These are phyloP conservation scores for Patiria miniata DNA, from an alignment of 35 echinoderm and acorn worm genomes.

Conservation along the genomic window DNA sequence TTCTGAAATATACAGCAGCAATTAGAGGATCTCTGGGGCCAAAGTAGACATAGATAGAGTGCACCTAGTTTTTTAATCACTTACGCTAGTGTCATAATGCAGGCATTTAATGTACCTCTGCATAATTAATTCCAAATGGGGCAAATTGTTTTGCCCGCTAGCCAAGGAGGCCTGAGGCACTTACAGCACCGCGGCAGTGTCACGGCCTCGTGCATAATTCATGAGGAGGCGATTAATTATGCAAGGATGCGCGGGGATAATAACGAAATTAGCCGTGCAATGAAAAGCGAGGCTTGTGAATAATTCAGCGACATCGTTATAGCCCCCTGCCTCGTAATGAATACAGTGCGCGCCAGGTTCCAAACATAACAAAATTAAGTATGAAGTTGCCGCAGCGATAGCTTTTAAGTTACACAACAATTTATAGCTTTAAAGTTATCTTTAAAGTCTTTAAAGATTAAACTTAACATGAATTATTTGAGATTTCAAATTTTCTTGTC, in stretches of 20 bases:
- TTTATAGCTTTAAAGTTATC: no score
- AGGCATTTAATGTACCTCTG: slow-evolving; percentile 13
- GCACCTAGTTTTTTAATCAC: slow-evolving; percentile 2
- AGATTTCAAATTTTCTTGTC: no score
- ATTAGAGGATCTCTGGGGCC: no score
- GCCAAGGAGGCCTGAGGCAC: neutral
- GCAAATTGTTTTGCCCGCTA: neutral
- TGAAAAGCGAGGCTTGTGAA: neutral
- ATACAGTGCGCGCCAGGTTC: neutral
- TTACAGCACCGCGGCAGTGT: neutral
- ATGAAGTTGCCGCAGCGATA: no score
- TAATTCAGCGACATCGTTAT: neutral
- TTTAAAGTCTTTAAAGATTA: no score
- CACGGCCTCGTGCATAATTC: slow-evolving; percentile 1
- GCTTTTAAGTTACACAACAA: no score
- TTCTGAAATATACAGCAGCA: no score
- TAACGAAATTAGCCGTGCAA: neutral
- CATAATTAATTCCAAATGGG: slow-evolving; percentile 16
- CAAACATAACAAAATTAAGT: no score
- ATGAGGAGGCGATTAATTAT: neutral
- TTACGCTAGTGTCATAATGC: neutral
- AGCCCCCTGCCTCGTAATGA: neutral
- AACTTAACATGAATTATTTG: no score
- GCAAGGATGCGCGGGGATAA: neutral
- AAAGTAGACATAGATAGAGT: no score